Conservation (phyloP, 2,888 invertebrate species). For the Clistopyga incitator region DNA sequence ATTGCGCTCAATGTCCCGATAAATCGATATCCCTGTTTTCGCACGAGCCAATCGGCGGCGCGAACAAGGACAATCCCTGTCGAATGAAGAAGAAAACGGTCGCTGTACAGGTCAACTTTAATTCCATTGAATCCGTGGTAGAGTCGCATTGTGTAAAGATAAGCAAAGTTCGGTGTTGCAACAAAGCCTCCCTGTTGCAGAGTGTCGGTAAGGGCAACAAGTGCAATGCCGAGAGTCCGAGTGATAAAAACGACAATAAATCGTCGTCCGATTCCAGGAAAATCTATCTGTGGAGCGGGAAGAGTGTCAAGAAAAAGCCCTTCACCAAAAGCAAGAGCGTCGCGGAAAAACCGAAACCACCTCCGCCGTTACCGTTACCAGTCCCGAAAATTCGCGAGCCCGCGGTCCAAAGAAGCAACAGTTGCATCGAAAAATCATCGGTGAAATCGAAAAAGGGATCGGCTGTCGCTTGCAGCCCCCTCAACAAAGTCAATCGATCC, state of each 20-base stretch:
- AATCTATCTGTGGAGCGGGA: constrained; percentile 74
- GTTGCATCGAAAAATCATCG: constrained; percentile 66
- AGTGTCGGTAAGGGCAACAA: constrained; percentile 68
- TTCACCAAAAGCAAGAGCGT: constrained; percentile 71
- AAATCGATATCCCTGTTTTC: constrained; percentile 71
- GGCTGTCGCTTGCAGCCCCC: constrained; percentile 71
- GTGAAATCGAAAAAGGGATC: constrained; percentile 66
- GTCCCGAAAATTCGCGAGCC: constrained; percentile 63
- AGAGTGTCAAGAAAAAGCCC: constrained; percentile 69
- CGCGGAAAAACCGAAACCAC: constrained; percentile 61
- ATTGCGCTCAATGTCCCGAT: constrained; percentile 74
- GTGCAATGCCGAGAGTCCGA: constrained; percentile 48
- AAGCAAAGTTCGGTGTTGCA: constrained; percentile 70
- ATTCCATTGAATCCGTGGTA: constrained; percentile 72
- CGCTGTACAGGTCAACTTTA: constrained; percentile 75
- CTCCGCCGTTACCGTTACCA: constrained; percentile 41
- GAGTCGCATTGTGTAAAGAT: constrained; percentile 72
- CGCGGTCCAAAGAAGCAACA: constrained; percentile 68
- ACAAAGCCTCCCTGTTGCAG: constrained; percentile 71
- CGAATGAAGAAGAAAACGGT: constrained; percentile 69
- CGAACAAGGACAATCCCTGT: constrained; percentile 69
- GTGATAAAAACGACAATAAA: constrained; percentile 52
- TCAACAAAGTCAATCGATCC: constrained; percentile 79
- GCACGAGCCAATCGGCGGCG: constrained; percentile 66
- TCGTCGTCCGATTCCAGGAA: constrained; percentile 70